Base-by-base conservation (phyloP, 2,888 invertebrate species). In the Aspidapion aeneum region DNA sequence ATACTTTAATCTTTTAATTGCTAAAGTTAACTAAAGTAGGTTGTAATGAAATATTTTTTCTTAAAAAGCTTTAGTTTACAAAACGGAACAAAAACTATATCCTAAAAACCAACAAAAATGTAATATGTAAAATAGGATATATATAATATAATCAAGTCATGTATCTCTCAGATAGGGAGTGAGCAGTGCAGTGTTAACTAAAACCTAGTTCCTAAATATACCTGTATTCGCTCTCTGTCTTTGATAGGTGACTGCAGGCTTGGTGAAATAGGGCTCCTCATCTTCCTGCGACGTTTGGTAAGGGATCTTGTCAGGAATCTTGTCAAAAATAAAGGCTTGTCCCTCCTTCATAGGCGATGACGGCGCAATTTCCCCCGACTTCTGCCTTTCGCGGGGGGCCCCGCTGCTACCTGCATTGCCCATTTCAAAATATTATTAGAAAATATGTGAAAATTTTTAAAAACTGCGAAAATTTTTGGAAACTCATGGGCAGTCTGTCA, bases 311-410 rank as follows among this genome's bases (percentile, higher is more conserved):
- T 87, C 87, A 57, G 86, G 82, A 80, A 89, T 90, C 79, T 93
- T 93, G 78, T 93, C 93, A 82, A 94, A 94, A 61, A 88, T 87
- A 82, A 94, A 94, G 57, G 93, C 92, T 77, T 92, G 92, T 62
- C 90, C 91, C 75, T 91, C 91, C 74, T 85, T 85, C 16, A 80
- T 79, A 9, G 87, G 87, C 1, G 87, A 87, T 9, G 85, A 82
- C 21, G 87, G 86, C 67, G 76, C 77, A 50, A 78, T 77, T 64
- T 84, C 85, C 18, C 87, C 85, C 55, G 90, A 88, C 77, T 90
- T 90, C 72, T 90, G 90, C 74, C 92, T 86, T 74, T 94, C 92
- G 72, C 91, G 86, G 17, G 88, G 84, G 62, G 85, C 85, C 74
- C 86, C 87, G 72, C 89, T 88, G 66, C 89, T 88, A 65, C 90